Evolutionary conservation across 2,797 vertebrate species (phyloP).

Genomic region (Silurus lanzhouensis): DNA sequence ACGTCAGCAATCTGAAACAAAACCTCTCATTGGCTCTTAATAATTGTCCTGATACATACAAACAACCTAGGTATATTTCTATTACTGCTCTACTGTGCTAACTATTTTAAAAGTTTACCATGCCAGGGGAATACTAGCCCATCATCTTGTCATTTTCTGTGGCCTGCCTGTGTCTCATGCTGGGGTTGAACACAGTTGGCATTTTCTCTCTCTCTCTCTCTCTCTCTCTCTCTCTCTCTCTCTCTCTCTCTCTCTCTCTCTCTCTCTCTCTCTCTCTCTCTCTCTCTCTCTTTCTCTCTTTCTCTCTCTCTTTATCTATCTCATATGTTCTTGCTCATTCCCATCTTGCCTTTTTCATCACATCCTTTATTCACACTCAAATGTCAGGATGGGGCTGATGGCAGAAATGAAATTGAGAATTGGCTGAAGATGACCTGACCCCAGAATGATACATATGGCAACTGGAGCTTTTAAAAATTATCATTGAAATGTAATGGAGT

Average conservation of each 20-base stretch:
- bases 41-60: neutral
- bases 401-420: constrained; percentile 53
- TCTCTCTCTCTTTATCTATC: constrained; percentile 26
- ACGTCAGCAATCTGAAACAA: neutral
- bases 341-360: constrained; percentile 50
- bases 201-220: constrained; percentile 36
- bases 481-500: constrained; percentile 46
- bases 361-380: constrained; percentile 45
- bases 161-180: neutral
- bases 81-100: neutral
- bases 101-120: neutral
- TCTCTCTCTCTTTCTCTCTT: neutral
- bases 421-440: constrained; percentile 45
- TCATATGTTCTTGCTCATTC: constrained; percentile 42
- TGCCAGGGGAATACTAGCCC: neutral
- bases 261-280: neutral
- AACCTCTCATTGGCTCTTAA: neutral
- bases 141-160: neutral
- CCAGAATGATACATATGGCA: constrained; percentile 43
- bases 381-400: constrained; percentile 41
- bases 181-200: constrained; percentile 32
- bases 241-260: neutral
- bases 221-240: constrained; percentile 14
- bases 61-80: neutral
- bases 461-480: constrained; percentile 49